Conservation (phyloP, 2,888 invertebrate genomes). For the Phoenoteleia sp. region DNA sequence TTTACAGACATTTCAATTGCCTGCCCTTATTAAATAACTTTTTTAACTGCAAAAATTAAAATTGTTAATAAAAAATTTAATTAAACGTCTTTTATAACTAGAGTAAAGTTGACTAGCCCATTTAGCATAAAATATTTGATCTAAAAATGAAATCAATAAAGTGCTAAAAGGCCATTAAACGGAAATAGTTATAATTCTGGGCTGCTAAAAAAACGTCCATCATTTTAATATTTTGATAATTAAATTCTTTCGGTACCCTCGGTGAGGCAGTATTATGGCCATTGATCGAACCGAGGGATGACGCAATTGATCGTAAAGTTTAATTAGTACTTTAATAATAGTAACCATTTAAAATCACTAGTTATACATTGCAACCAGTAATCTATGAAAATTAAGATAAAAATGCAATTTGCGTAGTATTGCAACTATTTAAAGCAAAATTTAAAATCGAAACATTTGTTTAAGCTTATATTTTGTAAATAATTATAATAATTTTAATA, state of each 20-base stretch:
- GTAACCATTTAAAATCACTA: conserved; percentile 7
- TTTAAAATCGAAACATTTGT: no score
- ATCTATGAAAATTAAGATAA: background rate
- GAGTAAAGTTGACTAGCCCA: no score
- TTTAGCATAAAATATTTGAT: no score
- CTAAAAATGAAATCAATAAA: conserved; percentile 1
- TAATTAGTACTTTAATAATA: conserved; percentile 20
- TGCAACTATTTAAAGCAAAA: no score
- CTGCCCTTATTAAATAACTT: no score
- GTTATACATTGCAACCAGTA: background rate
- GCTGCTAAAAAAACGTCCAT: background rate
- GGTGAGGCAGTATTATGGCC: background rate
- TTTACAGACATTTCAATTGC: no score
- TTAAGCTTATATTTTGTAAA: no score
- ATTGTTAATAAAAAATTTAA: no score
- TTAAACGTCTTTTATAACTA: no score
- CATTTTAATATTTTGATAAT: conserved; percentile 42
- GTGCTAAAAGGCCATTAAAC: conserved; percentile 22
- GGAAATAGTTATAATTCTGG: background rate
- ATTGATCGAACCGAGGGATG: background rate
- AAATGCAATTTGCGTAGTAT: no score
- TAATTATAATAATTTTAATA: no score
- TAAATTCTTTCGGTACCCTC: conserved; percentile 29
- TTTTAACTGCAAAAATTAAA: no score
- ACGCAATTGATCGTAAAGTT: background rate